phyloP scores from a whole-genome alignment of 2,113 vertebrate genomes.

The Motacilla tschutschensis region DNA sequence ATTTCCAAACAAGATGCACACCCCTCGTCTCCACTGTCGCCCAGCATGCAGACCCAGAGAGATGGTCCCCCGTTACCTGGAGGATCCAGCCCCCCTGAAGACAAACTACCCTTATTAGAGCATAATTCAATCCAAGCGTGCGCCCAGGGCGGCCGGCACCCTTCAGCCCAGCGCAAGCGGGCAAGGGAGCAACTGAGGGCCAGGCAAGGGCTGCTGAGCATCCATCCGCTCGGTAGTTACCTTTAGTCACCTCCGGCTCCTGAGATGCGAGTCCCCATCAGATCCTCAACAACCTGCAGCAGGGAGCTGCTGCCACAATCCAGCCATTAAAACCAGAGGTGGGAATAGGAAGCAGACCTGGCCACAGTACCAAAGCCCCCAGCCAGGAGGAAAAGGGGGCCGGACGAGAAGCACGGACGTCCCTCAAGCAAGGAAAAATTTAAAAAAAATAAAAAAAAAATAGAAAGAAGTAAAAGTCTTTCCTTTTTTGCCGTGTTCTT shows the following conservation, averaged over 20 bases:
- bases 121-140: slow-evolving; percentile 9
- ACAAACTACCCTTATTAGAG: neutral
- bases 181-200: neutral
- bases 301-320: slow-evolving; percentile 62
- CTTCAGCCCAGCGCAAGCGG: neutral
- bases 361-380: slow-evolving; percentile 17
- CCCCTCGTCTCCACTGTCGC: neutral
- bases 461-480: slow-evolving; percentile 8
- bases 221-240: slow-evolving; percentile 57
- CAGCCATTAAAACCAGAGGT: slow-evolving; percentile 55
- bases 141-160: neutral
- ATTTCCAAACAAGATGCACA: neutral
- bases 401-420: neutral
- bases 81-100: neutral
- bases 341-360: slow-evolving; percentile 12
- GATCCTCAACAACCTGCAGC: slow-evolving; percentile 72
- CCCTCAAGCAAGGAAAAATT: neutral
- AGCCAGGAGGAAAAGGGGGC: neutral
- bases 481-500: slow-evolving; percentile 17
- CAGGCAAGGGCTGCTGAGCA: neutral
- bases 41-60: neutral
- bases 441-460: neutral
- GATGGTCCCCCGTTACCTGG: neutral
- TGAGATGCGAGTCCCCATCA: slow-evolving; percentile 59
- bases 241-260: slow-evolving; percentile 60